These are phyloP conservation scores for Coranthus polyacanthus DNA, from an alignment of 2,797 vertebrate genomes.

Conservation along the genomic window DNA sequence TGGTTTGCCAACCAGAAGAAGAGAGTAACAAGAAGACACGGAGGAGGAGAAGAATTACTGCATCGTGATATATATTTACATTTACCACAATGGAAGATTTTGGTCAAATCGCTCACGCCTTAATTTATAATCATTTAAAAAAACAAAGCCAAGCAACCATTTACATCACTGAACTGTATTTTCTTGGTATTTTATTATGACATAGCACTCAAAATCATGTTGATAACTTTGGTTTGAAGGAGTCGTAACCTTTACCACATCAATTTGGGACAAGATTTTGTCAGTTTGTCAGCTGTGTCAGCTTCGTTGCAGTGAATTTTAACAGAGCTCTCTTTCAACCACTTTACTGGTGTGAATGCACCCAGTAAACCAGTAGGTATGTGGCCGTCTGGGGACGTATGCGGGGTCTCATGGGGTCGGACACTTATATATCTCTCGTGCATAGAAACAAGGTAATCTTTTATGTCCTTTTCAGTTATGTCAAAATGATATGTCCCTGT, in stretches of 20 bases:
- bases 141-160: constrained; percentile 28
- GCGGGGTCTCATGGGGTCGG: constrained; percentile 45
- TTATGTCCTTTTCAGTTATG: constrained; percentile 61
- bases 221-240: neutral
- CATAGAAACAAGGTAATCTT: constrained; percentile 51
- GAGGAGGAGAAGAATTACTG: too few relatives aligned
- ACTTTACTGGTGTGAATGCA: constrained; percentile 49
- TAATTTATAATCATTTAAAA: too few relatives aligned
- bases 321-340: constrained; percentile 26
- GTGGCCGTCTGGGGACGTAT: constrained; percentile 50
- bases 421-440: constrained; percentile 35
- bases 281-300: too few relatives aligned
- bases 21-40: too few relatives aligned
- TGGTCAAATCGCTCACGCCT: too few relatives aligned
- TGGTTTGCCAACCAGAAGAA: too few relatives aligned
- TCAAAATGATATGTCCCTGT: constrained; percentile 53
- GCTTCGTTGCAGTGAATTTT: constrained; percentile 25
- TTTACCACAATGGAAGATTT: too few relatives aligned
- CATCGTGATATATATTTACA: too few relatives aligned
- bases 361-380: constrained; percentile 40
- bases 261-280: constrained; percentile 16
- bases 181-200: constrained; percentile 34
- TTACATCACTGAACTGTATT: neutral
- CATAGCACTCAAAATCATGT: constrained; percentile 27
- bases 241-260: constrained; percentile 28